These are phyloP conservation scores for Minunthozetes semirufus DNA, from an alignment of 2,888 invertebrate species.

Conservation along the genomic window DNA sequence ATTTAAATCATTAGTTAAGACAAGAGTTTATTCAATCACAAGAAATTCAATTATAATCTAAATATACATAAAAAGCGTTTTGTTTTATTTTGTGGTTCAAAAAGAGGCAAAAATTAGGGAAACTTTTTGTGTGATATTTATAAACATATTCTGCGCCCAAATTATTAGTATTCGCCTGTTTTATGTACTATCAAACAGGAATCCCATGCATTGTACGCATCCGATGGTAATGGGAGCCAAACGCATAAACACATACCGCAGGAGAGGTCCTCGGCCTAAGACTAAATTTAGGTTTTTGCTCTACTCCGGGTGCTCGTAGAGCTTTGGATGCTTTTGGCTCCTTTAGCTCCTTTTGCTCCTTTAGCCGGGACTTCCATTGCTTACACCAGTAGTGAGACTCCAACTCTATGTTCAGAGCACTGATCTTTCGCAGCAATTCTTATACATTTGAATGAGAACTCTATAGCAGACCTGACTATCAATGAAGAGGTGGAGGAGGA, in stretches of 20 bases:
- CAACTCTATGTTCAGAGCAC: not conserved
- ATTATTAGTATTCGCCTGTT: constrained; percentile 19
- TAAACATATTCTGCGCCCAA: constrained; percentile 24
- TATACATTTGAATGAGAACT: not conserved
- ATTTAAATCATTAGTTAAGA: not conserved
- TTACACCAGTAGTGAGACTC: not conserved
- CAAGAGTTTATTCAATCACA: not conserved
- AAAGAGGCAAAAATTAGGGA: constrained; percentile 24
- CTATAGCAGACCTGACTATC: constrained; percentile 11
- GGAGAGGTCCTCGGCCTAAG: constrained; percentile 30
- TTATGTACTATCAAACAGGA: constrained; percentile 15
- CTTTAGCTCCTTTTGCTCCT: too few relatives aligned
- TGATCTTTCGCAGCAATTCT: constrained; percentile 3
- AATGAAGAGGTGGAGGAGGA: constrained; percentile 20
- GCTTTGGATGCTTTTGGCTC: not conserved
- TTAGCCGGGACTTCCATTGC: not conserved
- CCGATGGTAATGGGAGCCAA: not conserved
- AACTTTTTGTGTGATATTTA: constrained; percentile 30
- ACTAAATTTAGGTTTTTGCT: constrained; percentile 28
- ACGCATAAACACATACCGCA: constrained; percentile 14
- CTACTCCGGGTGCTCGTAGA: not conserved
- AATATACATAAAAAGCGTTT: constrained; percentile 22
- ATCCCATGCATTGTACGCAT: not conserved
- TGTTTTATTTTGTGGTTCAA: constrained; percentile 27
- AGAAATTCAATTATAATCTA: constrained; percentile 11